A percentile compares a stretch with the other conserved stretches of the same genome.
Conservation (phyloP, 2,113 vertebrate species). For the Marcusenius ussheri region DNA sequence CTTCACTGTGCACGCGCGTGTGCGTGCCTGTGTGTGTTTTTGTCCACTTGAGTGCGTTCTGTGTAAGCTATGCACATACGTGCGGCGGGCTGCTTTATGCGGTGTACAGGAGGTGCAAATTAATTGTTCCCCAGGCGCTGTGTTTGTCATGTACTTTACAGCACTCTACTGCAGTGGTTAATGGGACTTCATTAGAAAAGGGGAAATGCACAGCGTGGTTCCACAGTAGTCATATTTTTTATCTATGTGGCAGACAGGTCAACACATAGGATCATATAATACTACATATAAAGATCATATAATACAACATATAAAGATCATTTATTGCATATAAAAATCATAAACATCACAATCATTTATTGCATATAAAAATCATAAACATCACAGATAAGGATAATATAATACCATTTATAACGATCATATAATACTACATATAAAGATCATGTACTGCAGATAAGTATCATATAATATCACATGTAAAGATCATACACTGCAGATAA, state of each 20-base stretch:
- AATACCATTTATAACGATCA: neutral
- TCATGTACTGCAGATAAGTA: neutral
- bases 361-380: neutral
- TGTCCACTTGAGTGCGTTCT: constrained; percentile 3
- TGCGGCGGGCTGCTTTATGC: neutral
- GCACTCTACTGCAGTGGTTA: constrained; percentile 7
- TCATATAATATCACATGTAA: neutral
- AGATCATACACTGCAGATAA: neutral
- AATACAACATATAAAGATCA: neutral
- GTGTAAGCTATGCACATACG: constrained; percentile 1
- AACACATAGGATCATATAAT: neutral
- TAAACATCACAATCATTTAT: neutral
- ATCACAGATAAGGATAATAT: neutral
- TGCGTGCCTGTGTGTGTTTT: neutral
- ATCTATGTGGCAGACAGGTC: neutral
- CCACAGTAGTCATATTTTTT: neutral
- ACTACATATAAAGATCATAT: neutral
- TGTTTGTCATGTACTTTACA: neutral
- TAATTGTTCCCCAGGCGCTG: constrained; percentile 11
- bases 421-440: neutral
- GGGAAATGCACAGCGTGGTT: neutral
- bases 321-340: neutral
- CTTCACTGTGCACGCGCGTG: constrained; percentile 12
- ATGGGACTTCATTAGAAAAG: neutral
- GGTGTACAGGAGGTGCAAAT: constrained; percentile 16